A percentile compares a stretch with the other conserved stretches of the same genome.
Evolutionary conservation across 2,888 invertebrate species (phyloP).

Genomic region (Ephialtes manifestator): DNA sequence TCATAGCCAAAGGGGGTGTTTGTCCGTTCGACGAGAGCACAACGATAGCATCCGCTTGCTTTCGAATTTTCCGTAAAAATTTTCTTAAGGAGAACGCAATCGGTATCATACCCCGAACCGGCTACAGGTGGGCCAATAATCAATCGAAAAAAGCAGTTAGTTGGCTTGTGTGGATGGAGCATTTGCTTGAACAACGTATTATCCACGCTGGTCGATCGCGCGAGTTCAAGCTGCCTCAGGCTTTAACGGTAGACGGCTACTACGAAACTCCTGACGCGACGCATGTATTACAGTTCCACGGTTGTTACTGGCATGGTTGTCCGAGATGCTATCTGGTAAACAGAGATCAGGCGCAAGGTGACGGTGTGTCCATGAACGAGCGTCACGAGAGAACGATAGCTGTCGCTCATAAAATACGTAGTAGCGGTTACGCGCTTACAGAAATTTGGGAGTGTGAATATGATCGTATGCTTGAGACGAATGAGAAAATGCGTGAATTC

Average conservation of each 20-base stretch:
- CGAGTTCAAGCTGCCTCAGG: slow-evolving; percentile 34
- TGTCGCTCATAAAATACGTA: background rate
- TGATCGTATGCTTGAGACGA: slow-evolving; percentile 30
- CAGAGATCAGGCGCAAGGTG: background rate
- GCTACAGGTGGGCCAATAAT: slow-evolving; percentile 32
- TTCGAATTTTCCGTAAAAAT: background rate
- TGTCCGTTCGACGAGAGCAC: slow-evolving; percentile 59
- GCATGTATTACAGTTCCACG: slow-evolving; percentile 55
- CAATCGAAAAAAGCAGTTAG: slow-evolving; percentile 48
- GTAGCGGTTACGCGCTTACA: slow-evolving; percentile 17
- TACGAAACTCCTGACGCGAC: slow-evolving; percentile 22
- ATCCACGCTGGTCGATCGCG: slow-evolving; percentile 48
- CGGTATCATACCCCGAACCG: background rate
- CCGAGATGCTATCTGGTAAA: background rate
- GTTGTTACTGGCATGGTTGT: slow-evolving; percentile 62
- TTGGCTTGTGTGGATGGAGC: slow-evolving; percentile 54
- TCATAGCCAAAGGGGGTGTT: background rate
- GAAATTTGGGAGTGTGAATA: slow-evolving; percentile 65
- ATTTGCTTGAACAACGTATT: slow-evolving; percentile 30
- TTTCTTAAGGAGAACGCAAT: background rate
- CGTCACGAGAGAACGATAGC: background rate
- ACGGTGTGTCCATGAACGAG: slow-evolving; percentile 10
- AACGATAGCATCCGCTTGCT: no score
- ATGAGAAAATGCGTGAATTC: slow-evolving; percentile 2
- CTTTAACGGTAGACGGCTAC: slow-evolving; percentile 52